phyloP scores from a whole-genome alignment of 2,113 vertebrate genomes.

The Bostrychus sinensis region DNA sequence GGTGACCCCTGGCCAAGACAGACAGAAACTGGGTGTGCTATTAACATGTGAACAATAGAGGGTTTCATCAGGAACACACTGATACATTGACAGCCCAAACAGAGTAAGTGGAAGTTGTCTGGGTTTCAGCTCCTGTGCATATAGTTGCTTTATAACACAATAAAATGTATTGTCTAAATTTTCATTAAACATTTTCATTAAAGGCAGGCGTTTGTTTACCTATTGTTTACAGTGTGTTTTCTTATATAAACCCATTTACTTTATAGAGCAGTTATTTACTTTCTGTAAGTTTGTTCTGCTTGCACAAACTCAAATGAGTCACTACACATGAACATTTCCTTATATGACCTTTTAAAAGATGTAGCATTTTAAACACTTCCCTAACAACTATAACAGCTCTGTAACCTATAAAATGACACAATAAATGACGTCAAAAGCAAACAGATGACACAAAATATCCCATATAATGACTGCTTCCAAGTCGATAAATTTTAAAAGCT shows the following conservation, averaged over 20 bases:
- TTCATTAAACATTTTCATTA: no score
- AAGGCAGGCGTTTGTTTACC: neutral
- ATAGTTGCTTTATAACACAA: neutral
- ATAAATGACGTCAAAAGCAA: slow-evolving; percentile 5
- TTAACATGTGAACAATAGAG: slow-evolving; percentile 68
- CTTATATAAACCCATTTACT: neutral
- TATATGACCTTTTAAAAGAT: slow-evolving; percentile 30
- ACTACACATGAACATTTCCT: slow-evolving; percentile 6
- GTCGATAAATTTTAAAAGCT: no score
- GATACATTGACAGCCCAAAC: slow-evolving; percentile 30
- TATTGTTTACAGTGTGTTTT: neutral
- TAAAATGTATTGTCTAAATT: neutral
- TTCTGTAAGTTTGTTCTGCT: neutral
- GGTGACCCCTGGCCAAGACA: slow-evolving; percentile 54
- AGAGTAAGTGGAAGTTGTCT: slow-evolving; percentile 16
- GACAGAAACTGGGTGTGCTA: slow-evolving; percentile 62
- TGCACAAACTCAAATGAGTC: neutral
- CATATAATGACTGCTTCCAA: no score
- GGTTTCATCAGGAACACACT: slow-evolving; percentile 45
- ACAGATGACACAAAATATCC: no score
- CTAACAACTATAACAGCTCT: no score
- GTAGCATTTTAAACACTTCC: slow-evolving; percentile 17
- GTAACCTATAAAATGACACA: slow-evolving; percentile 14
- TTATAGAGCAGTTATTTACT: neutral
- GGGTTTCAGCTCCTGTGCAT: slow-evolving; percentile 2